Base-by-base conservation (phyloP, 2,113 vertebrate species). In the Corythaeola cristata region DNA sequence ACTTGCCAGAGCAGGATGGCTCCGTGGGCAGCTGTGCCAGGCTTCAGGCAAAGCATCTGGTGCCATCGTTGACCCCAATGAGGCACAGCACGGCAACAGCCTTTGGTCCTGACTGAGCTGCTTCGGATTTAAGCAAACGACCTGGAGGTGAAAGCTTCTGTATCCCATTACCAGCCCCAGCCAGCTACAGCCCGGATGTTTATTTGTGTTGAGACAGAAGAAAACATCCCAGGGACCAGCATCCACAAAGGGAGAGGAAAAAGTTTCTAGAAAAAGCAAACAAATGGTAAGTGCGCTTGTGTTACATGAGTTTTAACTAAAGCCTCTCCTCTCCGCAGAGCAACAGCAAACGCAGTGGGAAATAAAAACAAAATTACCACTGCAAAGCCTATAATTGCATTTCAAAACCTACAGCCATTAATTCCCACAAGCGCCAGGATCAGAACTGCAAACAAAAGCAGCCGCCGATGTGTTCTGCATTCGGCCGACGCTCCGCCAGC, bases 371-470 rank as follows among this genome's bases (percentile, higher is more conserved):
- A 96, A 96, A 95, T 95, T 93, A 92, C 93, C 78, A 69, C 63
- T 2, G 96, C 90, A 92, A 92, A 96, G 93, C 86, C 95, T 80
- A n/a, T 97, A 96, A 97, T 97, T 97, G 94, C 96, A 89, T 94
- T 94, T 95, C 93, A 89, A 92, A 96, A 95, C 86, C 89, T 94
- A 67, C 86, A 96, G 94, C 92, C 86, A 88, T 88, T 78, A 85
- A 94, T 75, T 97, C 94, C 93, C 96, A 89, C 73, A 85, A 96
- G 88, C 33, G 1, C 83, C 37, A 8, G 55, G 85, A 79, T 93
- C 88, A 91, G 88, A 91, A 63, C 71, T 59, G 47, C 91, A 95
- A 94, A 97, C 30, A 80, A 64, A 50, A 83, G 47, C 84, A 56
- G 89, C 81, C 26, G 6, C n/a, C 1, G 56, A 45, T 73, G 77